Percentiles rank a stretch among this genome's conserved stretches.
phyloP scores from a whole-genome alignment of 1,140 invertebrate genomes.

The Mizuhopecten yessoensis region DNA sequence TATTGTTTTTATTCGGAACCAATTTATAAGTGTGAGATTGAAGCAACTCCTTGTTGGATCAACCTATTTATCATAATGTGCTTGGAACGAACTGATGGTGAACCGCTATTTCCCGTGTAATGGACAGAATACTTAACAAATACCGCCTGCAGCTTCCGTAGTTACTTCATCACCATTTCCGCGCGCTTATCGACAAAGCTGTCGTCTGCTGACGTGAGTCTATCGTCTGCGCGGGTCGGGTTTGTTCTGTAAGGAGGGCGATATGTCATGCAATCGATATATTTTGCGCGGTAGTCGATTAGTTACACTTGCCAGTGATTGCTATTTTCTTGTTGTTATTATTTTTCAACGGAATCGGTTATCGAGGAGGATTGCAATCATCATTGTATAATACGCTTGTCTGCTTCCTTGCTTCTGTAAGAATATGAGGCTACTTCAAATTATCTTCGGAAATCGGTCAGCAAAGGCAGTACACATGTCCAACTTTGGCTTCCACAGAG shows the following conservation, averaged over 20 bases:
- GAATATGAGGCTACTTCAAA: too few relatives aligned
- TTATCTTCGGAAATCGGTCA: too few relatives aligned
- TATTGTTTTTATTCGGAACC: too few relatives aligned
- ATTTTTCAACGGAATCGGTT: background rate
- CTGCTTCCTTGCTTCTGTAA: too few relatives aligned
- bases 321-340: background rate
- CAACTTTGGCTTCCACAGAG: too few relatives aligned
- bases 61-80: too few relatives aligned
- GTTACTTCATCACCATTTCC: background rate
- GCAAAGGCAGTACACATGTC: too few relatives aligned
- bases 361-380: background rate
- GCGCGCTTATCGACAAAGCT: background rate
- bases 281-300: background rate
- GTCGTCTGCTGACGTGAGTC: background rate
- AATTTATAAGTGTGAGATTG: too few relatives aligned
- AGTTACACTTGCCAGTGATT: slow-evolving; percentile 14
- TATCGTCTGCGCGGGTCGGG: background rate
- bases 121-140: too few relatives aligned
- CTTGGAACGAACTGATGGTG: too few relatives aligned
- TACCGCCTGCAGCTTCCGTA: background rate
- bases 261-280: background rate
- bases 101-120: too few relatives aligned
- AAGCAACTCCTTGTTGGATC: too few relatives aligned
- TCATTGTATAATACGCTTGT: background rate
- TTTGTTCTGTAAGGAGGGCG: background rate